Percentiles rank a stretch among this genome's conserved stretches.
Conservation (phyloP, 2,888 invertebrate genomes). For the Chymomyza procnemis region DNA sequence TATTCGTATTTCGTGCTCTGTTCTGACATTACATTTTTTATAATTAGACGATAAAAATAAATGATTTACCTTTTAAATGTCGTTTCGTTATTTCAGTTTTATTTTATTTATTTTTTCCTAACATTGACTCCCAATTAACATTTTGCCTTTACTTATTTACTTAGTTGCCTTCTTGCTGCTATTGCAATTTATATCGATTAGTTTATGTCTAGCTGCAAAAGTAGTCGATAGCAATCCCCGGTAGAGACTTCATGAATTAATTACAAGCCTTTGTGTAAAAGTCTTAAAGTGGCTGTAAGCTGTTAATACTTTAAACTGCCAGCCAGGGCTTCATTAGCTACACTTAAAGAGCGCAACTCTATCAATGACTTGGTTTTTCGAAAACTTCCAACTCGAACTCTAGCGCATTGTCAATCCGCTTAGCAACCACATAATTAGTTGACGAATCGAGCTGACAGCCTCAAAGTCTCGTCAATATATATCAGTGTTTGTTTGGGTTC, state of each 20-base stretch:
- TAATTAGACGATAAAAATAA: neutral
- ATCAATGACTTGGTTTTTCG: neutral
- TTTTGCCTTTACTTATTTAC: neutral
- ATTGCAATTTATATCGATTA: conserved; percentile 43
- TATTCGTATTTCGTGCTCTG: too few species aligned
- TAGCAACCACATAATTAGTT: conserved; percentile 63
- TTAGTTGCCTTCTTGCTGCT: neutral
- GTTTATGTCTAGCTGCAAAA: conserved; percentile 22
- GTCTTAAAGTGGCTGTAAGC: neutral
- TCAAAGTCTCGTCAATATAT: neutral
- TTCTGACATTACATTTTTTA: neutral
- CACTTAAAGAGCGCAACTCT: neutral
- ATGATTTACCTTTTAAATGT: neutral
- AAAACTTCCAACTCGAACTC: neutral
- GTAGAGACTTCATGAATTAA: conserved; percentile 22
- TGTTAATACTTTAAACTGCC: neutral
- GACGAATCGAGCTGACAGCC: neutral
- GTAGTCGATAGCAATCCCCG: conserved; percentile 6
- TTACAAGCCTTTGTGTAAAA: neutral
- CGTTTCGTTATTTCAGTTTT: neutral
- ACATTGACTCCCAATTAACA: conserved; percentile 17
- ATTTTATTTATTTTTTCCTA: conserved; percentile 11
- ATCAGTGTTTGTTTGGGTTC: neutral
- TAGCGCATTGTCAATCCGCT: conserved; percentile 50
- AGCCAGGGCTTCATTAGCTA: neutral